Percentiles rank a stretch among this genome's conserved stretches.
These are phyloP conservation scores for Arctopsyche grandis DNA, from an alignment of 1,140 invertebrate genomes.

Conservation along the genomic window DNA sequence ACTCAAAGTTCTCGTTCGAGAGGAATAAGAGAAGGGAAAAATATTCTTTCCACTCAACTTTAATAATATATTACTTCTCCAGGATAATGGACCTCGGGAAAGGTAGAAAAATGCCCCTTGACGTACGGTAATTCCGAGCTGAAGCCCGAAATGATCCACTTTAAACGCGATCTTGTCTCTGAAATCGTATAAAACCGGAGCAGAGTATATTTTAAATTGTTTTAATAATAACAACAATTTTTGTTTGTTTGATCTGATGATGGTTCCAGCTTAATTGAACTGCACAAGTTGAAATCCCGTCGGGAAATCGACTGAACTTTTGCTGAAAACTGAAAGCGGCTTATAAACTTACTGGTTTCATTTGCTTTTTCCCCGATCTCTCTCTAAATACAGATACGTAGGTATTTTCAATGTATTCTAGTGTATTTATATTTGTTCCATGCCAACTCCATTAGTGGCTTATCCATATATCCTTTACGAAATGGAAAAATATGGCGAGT, in stretches of 20 bases:
- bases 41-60: neutral
- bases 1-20: neutral
- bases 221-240: no score
- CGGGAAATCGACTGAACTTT: neutral
- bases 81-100: neutral
- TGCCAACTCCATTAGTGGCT: no score
- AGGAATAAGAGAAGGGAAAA: neutral
- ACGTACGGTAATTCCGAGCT: no score
- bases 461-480: no score
- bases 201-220: no score
- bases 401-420: neutral
- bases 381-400: neutral
- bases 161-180: no score
- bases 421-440: neutral
- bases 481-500: no score
- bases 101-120: neutral
- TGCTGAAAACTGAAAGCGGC: neutral
- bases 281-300: neutral
- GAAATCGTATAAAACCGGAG: no score
- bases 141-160: no score
- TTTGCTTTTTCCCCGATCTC: neutral
- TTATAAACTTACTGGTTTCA: neutral
- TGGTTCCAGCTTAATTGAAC: neutral
- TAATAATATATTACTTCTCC: neutral
- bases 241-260: no score